A percentile compares a stretch with the other conserved stretches of the same genome.
Evolutionary conservation across 2,888 invertebrate genomes (phyloP).

Genomic region (Lepidocyrtoides sp.): DNA sequence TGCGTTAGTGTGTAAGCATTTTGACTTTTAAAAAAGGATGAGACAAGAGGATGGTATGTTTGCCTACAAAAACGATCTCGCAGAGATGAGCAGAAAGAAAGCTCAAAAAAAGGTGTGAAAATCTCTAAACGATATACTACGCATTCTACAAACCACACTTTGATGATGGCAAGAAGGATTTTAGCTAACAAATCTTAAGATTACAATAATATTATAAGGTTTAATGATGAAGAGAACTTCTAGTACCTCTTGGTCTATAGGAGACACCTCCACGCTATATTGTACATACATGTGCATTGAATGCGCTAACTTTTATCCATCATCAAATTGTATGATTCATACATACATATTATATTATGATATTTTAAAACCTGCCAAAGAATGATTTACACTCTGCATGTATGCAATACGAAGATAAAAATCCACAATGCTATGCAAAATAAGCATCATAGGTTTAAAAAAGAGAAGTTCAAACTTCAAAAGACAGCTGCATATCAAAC

Average conservation of each 20-base stretch:
- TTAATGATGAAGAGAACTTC: background rate
- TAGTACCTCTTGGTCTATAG: background rate
- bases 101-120: conserved; percentile 67
- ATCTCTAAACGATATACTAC: conserved; percentile 25
- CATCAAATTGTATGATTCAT: too few relatives aligned
- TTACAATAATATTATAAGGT: background rate
- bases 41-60: background rate
- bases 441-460: background rate
- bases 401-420: background rate
- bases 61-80: background rate
- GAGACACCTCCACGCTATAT: background rate
- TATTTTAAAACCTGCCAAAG: conserved; percentile 12
- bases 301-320: conserved; percentile 37
- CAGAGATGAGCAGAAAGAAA: conserved; percentile 40
- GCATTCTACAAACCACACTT: background rate
- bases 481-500: background rate
- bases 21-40: background rate
- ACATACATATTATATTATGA: too few relatives aligned
- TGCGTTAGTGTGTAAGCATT: conserved; percentile 10
- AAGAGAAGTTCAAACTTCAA: background rate
- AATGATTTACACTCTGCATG: conserved; percentile 2
- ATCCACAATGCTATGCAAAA: background rate
- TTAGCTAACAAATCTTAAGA: conserved; percentile 12
- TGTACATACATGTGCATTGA: background rate
- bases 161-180: background rate